These are phyloP conservation scores for Pyrgus malvae DNA, from an alignment of 2,888 invertebrate species.

Conservation along the genomic window DNA sequence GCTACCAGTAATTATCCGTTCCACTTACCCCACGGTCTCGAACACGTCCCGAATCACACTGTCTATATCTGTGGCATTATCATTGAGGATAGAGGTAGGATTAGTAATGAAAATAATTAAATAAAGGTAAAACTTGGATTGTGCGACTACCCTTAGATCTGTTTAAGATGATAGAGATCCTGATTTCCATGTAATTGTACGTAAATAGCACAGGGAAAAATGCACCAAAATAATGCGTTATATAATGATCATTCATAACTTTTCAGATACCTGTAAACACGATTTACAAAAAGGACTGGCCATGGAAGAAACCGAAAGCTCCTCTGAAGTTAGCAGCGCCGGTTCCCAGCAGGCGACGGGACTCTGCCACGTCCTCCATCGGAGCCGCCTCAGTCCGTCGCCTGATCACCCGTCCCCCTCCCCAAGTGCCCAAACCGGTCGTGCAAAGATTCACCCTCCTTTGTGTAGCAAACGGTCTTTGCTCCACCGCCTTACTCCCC, in stretches of 20 bases:
- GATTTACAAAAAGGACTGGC: constrained; percentile 74
- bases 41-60: no score
- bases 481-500: constrained; percentile 85
- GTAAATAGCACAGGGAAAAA: no score
- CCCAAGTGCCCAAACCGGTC: constrained; percentile 74
- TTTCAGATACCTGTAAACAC: constrained; percentile 68
- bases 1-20: no score
- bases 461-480: constrained; percentile 82
- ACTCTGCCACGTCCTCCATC: constrained; percentile 87
- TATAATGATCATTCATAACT: no score
- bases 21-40: no score
- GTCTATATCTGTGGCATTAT: no score
- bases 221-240: not conserved
- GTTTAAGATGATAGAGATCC: no score
- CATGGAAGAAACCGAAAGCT: constrained; percentile 66
- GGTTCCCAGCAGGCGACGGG: constrained; percentile 75
- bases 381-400: constrained; percentile 90
- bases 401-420: constrained; percentile 81
- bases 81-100: no score
- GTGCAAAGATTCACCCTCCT: constrained; percentile 77
- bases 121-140: no score
- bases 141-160: no score
- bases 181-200: no score
- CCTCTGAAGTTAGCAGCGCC: constrained; percentile 46
- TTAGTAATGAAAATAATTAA: no score